A percentile compares a stretch with the other conserved stretches of the same genome.
Evolutionary conservation across 92 coral and sea anemone species (phyloP).

Genomic region (Isaurus tuberculatus): DNA sequence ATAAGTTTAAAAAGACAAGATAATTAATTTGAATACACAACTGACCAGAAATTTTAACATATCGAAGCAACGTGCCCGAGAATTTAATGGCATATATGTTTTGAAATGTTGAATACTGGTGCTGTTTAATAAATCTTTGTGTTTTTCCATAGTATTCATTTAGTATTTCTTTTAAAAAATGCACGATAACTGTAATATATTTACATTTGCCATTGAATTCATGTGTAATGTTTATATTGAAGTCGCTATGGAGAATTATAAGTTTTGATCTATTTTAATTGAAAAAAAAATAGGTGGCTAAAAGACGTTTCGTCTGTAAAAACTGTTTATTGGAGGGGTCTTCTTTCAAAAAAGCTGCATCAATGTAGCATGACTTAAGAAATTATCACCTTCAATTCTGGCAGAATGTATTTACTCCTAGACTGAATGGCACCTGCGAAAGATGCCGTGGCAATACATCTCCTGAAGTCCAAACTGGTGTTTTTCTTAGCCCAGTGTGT

Average conservation of each 20-base stretch:
- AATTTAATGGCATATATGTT: conserved; percentile 2
- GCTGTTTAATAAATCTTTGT: conserved; percentile 21
- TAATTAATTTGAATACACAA: not conserved
- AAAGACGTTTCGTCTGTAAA: not conserved
- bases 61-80: not conserved
- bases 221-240: conserved; percentile 36
- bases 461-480: conserved; percentile 29
- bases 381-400: not conserved
- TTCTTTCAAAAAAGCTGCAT: not conserved
- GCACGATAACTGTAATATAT: conserved; percentile 43
- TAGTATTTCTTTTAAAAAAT: conserved; percentile 17
- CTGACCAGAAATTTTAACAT: not conserved
- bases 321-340: too few relatives aligned
- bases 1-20: not conserved
- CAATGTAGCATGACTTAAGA: conserved; percentile 8
- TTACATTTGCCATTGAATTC: conserved; percentile 31
- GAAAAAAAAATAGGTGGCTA: conserved; percentile 9
- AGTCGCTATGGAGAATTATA: conserved; percentile 26
- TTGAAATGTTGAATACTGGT: conserved; percentile 5
- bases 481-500: conserved; percentile 23
- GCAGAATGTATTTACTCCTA: not conserved
- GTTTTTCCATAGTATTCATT: conserved; percentile 31
- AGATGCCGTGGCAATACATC: conserved; percentile 8
- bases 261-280: conserved; percentile 26
- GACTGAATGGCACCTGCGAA: conserved; percentile 40